Conservation (phyloP, 64 coral and sea anemone genomes). For the Pocillopora verrucosa region DNA sequence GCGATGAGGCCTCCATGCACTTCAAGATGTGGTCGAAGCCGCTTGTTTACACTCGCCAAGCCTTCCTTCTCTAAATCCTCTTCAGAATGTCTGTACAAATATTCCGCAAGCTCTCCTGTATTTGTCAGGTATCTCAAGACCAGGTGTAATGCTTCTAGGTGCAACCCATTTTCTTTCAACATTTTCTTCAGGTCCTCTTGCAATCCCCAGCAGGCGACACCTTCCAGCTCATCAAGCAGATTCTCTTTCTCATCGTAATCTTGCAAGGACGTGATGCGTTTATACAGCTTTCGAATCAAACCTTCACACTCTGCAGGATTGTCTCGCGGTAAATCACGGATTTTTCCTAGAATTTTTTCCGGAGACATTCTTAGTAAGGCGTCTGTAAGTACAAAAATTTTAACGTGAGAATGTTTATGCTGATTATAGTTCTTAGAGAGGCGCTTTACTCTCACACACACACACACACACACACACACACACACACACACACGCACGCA, state of each 20-base stretch:
- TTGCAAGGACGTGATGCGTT: neutral
- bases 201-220: slow-evolving; percentile 14
- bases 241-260: neutral
- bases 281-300: slow-evolving; percentile 33
- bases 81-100: neutral
- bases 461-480: no score
- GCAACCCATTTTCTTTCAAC: slow-evolving; percentile 24
- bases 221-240: slow-evolving; percentile 4
- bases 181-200: neutral
- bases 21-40: slow-evolving; percentile 28
- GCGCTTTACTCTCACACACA: no score
- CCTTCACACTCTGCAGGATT: slow-evolving; percentile 24
- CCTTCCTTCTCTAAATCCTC: neutral
- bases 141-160: slow-evolving; percentile 20
- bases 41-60: neutral
- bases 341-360: neutral
- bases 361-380: neutral
- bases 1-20: neutral
- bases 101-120: slow-evolving; percentile 10
- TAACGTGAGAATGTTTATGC: no score
- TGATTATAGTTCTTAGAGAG: no score
- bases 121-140: slow-evolving; percentile 34
- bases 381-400: neutral
- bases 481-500: no score
- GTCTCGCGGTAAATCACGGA: neutral